A percentile compares a stretch with the other conserved stretches of the same genome.
Evolutionary conservation across 2,888 invertebrate species (phyloP).

Genomic region (Empis stercorea): DNA sequence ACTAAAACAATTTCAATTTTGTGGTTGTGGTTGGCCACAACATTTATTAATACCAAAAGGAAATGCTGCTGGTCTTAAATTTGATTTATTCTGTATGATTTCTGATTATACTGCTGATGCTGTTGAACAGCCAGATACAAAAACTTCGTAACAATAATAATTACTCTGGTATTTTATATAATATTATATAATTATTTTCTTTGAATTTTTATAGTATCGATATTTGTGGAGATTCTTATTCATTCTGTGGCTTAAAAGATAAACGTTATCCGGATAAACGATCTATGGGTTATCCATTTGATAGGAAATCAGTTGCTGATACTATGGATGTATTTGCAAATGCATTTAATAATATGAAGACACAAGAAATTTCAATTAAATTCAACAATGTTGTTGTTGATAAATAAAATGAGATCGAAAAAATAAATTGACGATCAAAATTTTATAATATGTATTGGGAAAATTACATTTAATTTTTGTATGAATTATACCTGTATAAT

Average conservation of each 20-base stretch:
- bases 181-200: background rate
- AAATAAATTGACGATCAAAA: too few species aligned
- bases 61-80: slow-evolving; percentile 46
- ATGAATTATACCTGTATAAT: too few species aligned
- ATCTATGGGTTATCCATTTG: slow-evolving; percentile 51
- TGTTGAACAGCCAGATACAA: slow-evolving; percentile 21
- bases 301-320: slow-evolving; percentile 27
- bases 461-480: too few species aligned
- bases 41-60: slow-evolving; percentile 70
- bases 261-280: slow-evolving; percentile 52
- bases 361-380: slow-evolving; percentile 47
- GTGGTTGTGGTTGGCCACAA: slow-evolving; percentile 81
- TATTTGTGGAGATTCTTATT: slow-evolving; percentile 48
- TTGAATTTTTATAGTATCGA: slow-evolving; percentile 19
- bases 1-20: slow-evolving; percentile 56
- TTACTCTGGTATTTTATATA: background rate
- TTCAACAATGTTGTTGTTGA: slow-evolving; percentile 36
- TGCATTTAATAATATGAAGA: slow-evolving; percentile 55
- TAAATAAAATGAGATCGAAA: too few species aligned
- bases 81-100: slow-evolving; percentile 65
- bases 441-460: too few species aligned
- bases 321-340: slow-evolving; percentile 51
- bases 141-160: slow-evolving; percentile 10
- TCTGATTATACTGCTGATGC: slow-evolving; percentile 55
- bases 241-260: slow-evolving; percentile 57